Percentiles rank a stretch among this genome's conserved stretches.
phyloP scores from a whole-genome alignment of 2,888 invertebrate species.

The Melieria omissa region DNA sequence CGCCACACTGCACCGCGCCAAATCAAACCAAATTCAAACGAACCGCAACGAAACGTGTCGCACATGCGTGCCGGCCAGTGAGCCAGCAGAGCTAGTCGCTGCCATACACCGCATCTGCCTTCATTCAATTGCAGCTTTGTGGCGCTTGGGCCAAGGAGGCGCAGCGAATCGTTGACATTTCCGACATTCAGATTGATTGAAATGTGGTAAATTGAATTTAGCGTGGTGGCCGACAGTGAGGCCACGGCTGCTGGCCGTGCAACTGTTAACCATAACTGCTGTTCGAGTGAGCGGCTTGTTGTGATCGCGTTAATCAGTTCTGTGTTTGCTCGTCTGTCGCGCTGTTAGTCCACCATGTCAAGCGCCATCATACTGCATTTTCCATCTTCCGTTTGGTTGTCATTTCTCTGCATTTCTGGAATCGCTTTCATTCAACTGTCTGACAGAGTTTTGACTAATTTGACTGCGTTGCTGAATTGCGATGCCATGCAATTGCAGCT shows the following conservation, averaged over 20 bases:
- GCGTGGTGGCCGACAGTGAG: slow-evolving; percentile 24
- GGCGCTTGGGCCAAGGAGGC: slow-evolving; percentile 37
- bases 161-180: slow-evolving; percentile 52
- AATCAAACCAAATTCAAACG: background rate
- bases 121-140: no score
- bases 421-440: slow-evolving; percentile 5
- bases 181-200: slow-evolving; percentile 53
- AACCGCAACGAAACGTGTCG: background rate
- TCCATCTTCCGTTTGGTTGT: background rate
- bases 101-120: background rate
- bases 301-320: slow-evolving; percentile 26
- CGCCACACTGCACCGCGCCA: background rate
- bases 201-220: slow-evolving; percentile 54
- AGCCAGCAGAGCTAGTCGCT: background rate
- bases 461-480: slow-evolving; percentile 8
- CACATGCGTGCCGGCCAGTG: background rate
- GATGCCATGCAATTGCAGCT: no score
- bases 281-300: slow-evolving; percentile 2
- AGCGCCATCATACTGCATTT: background rate
- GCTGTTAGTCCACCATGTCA: slow-evolving; percentile 7
- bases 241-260: background rate
- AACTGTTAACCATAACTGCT: slow-evolving; percentile 29
- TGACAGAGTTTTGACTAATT: slow-evolving; percentile 25
- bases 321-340: slow-evolving; percentile 21
- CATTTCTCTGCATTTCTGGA: background rate